phyloP scores from a whole-genome alignment of 2,888 invertebrate species.

The Pristionchus mayeri region DNA sequence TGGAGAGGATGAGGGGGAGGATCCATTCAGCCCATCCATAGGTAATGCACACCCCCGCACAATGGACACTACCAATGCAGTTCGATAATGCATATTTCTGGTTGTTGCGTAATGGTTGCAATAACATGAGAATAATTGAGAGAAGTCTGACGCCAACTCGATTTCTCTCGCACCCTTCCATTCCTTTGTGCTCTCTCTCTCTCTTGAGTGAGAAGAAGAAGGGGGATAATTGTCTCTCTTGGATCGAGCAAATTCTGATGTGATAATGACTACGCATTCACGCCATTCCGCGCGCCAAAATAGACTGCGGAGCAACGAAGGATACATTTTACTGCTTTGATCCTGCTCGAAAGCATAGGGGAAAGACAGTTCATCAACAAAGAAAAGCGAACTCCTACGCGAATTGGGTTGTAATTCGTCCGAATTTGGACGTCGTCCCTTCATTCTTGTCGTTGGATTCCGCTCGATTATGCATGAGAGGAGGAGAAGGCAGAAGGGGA shows the following conservation, averaged over 20 bases:
- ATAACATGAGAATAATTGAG: neutral
- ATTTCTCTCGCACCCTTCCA: too few species aligned
- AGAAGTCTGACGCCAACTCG: too few species aligned
- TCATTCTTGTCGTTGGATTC: neutral
- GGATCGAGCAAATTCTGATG: neutral
- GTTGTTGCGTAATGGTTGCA: neutral
- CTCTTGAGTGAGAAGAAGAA: neutral
- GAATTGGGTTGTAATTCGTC: neutral
- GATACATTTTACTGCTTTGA: neutral
- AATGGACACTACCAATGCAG: too few species aligned
- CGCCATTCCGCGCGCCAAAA: neutral
- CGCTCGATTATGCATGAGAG: conserved; percentile 21
- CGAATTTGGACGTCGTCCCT: neutral
- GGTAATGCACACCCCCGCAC: neutral
- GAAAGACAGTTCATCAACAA: neutral
- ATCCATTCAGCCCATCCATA: too few species aligned
- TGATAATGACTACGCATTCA: neutral
- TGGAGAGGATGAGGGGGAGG: neutral
- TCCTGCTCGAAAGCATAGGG: neutral
- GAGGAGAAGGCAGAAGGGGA: neutral
- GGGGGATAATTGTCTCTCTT: neutral
- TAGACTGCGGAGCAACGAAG: neutral
- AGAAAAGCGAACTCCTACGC: neutral
- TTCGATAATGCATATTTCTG: too few species aligned
- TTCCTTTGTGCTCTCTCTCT: neutral